These are phyloP conservation scores for Haemorhous mexicanus DNA, from an alignment of 2,113 vertebrate species.

Conservation along the genomic window DNA sequence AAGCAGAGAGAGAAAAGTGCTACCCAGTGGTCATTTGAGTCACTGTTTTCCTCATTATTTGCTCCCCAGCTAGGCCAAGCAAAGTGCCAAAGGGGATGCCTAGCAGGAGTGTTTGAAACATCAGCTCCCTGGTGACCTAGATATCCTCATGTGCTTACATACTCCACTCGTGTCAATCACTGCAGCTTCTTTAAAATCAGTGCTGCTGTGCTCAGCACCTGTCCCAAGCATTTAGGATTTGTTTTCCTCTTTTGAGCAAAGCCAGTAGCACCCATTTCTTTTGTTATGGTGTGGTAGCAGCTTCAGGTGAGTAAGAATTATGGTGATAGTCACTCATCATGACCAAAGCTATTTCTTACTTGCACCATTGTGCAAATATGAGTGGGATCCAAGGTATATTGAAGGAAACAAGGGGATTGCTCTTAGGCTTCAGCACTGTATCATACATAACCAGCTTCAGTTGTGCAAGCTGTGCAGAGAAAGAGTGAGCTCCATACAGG, in stretches of 20 bases:
- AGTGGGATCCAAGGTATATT: not conserved
- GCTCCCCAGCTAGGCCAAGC: not conserved
- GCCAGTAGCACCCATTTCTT: not conserved
- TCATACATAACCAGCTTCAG: not conserved
- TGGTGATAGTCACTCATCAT: not conserved
- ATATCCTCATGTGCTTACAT: not conserved
- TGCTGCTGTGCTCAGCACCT: not conserved
- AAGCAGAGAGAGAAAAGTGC: not conserved
- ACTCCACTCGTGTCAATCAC: not conserved
- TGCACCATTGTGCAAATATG: not conserved
- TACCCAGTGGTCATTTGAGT: not conserved
- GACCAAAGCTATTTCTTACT: not conserved
- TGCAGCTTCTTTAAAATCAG: not conserved
- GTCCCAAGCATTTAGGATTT: not conserved
- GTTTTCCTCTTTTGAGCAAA: not conserved
- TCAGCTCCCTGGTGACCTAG: not conserved
- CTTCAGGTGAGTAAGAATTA: not conserved
- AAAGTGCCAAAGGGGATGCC: not conserved
- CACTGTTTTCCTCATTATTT: not conserved
- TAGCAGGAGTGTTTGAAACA: not conserved
- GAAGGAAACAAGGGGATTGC: not conserved
- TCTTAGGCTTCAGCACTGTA: not conserved
- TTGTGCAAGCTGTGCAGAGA: not conserved
- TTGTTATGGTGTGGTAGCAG: not conserved
- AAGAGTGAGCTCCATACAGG: not conserved